Evolutionary conservation across 2,888 invertebrate species (phyloP), one percentile per base, ranked within the genome.

Genomic region (Spilosoma lubricipeda): DNA sequence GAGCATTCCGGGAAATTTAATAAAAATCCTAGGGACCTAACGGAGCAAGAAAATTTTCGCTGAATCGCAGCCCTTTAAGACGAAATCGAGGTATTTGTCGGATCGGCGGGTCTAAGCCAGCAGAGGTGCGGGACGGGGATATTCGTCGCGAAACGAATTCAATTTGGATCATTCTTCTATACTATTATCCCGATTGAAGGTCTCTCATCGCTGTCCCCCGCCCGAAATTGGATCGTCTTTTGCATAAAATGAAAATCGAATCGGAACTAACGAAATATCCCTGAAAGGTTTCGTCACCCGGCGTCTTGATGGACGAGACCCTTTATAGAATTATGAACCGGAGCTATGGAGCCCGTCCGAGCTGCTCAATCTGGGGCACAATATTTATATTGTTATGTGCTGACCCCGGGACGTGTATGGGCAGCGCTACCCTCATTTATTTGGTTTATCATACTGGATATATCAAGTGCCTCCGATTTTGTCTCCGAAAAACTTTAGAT

Each of bases 141-240:
- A 84, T 82, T 84, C 87, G 85, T 85, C 86, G 86, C 85, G 85
- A 88, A 86, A 89, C 86, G 87, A 93, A 95, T 94, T 94, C 94
- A 95, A 95, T 95, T 95, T 94, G 91, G 94, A 94, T 95, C 93
- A 94, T 94, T 94, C 95, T 93, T 93, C 91, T 93, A 91, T 88
- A 82, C 81, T 89, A 94, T 94, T 94, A 94, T 93, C 94, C 90
- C 92, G 93, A 93, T 93, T 92, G 92, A 90, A 89, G 90, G 91
- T 89, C 89, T 87, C 84, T 81, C 84, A 79, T 82, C 84, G 82
- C 86, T 89, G 85, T 87, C 88, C 90, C 90, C 85, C 81, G 83
- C 82, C 85, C 88, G 85, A 89, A 93, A 95, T 93, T 92, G 93
- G 92, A 94, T 93, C 93, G 92, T 90, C 92, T 94, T 93, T 95